Base-by-base conservation (phyloP, 2,113 vertebrate species). In the Galemys pyrenaicus region DNA sequence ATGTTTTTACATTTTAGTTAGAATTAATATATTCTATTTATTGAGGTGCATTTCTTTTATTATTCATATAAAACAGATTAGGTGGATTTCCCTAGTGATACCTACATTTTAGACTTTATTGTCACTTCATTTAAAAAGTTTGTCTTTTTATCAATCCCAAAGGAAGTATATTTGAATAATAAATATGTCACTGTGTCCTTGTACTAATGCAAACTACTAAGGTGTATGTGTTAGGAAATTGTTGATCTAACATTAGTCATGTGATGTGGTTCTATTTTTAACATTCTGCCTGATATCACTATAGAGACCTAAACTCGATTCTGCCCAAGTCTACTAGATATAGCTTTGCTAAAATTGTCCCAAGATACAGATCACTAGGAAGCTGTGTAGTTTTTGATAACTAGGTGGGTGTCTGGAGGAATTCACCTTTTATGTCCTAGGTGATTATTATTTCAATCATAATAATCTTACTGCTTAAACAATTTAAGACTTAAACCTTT, bases 21-120 rank as follows among this genome's bases (percentile, higher is more conserved):
- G 46, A 78, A 78, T 79, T 86, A 79, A 79, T 65, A 24, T 49
- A 68, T n/a, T 64, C 54, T 32, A 16, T 89, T 79, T 64, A 83
- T 92, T 78, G 19, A 39, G 92, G 56, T 46, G 70, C 46, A 54
- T 79, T 20, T 62, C 32, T 93, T 89, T 93, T 20, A 51, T 49
- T 81, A 49, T 71, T 64, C 19, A 49, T 39, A 8, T 94, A 89
- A 92, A 74, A 64, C 30, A 68, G 39, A 12, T 9, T 17, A 1
- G 44, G n/a, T 3, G 26, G 64, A 65, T 85, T 74, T 85, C 92
- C 28, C 39, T 74, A 74, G 37, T 41, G 19, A 39, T 75, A 11
- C 4, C 39, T 81, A 24, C 16, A 86, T 91, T 89, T 95, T 65
- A 58, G 58, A 24, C 8, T 82, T 74, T 24, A 54, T 90, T 90